Conservation (phyloP, 2,797 vertebrate genomes). For the Tenualosa thibaudeaui region DNA sequence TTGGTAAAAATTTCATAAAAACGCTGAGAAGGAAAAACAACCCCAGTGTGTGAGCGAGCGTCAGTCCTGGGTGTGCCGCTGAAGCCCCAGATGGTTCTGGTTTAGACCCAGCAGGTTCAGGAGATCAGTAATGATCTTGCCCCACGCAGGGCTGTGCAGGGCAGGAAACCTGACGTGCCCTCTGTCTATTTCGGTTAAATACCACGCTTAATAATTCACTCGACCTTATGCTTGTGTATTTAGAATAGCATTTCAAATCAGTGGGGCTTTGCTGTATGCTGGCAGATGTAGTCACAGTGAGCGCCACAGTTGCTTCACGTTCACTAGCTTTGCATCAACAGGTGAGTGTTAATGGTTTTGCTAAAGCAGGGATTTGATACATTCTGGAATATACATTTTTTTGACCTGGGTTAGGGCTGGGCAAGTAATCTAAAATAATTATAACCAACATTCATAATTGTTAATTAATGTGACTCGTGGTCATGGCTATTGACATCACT, state of each 20-base stretch:
- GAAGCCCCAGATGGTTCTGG: background rate
- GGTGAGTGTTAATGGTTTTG: too few relatives aligned
- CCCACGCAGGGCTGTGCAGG: background rate
- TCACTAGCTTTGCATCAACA: background rate
- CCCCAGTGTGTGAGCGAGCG: background rate
- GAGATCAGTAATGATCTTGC: background rate
- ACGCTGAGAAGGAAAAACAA: background rate
- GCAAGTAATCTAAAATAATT: too few relatives aligned
- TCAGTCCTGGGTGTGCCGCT: background rate
- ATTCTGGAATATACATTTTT: too few relatives aligned
- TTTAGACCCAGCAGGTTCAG: background rate
- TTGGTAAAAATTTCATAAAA: background rate
- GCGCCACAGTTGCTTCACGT: background rate
- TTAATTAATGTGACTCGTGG: too few relatives aligned
- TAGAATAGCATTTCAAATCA: background rate
- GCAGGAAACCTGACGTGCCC: background rate
- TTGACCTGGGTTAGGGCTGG: too few relatives aligned
- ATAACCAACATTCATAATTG: too few relatives aligned
- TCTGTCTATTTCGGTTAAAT: slow-evolving; percentile 2
- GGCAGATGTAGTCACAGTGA: background rate
- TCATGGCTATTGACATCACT: too few relatives aligned
- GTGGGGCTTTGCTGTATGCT: background rate
- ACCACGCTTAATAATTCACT: slow-evolving; percentile 11
- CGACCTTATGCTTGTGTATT: background rate
- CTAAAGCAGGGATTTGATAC: background rate